Percentiles rank a stretch among this genome's conserved stretches.
Conservation (phyloP, 1,140 invertebrate species). For the Meteorus sp. region DNA sequence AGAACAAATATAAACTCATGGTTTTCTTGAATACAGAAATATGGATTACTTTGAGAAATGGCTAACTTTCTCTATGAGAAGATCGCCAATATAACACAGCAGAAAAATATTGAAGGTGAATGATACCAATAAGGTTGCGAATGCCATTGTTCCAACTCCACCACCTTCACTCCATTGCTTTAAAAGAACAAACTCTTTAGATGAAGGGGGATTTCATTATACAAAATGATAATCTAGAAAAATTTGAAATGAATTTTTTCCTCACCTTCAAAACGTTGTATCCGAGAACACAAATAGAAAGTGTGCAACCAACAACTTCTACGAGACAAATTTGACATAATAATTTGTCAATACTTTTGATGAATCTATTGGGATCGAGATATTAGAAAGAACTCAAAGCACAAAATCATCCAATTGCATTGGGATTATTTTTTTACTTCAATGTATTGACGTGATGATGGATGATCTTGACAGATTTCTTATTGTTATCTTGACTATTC, state of each 20-base stretch:
- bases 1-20: too few species aligned
- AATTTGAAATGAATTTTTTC: background rate
- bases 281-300: slow-evolving; percentile 32
- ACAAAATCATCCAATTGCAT: slow-evolving; percentile 24
- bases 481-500: background rate
- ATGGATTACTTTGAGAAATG: too few species aligned
- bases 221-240: background rate
- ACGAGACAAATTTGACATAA: slow-evolving; percentile 30
- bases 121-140: slow-evolving; percentile 24
- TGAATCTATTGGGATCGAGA: background rate
- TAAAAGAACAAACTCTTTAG: background rate
- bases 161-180: slow-evolving; percentile 25
- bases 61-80: too few species aligned
- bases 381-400: background rate
- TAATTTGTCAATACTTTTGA: slow-evolving; percentile 13
- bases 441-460: background rate
- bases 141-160: slow-evolving; percentile 19
- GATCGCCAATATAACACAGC: slow-evolving; percentile 34
- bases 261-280: slow-evolving; percentile 31
- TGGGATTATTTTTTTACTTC: background rate
- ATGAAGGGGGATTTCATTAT: background rate
- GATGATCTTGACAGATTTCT: slow-evolving; percentile 27
- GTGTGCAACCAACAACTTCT: slow-evolving; percentile 23
- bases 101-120: slow-evolving; percentile 35
- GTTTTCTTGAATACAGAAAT: too few species aligned